phyloP scores from a whole-genome alignment of 2,113 vertebrate genomes.

The Galemys pyrenaicus region DNA sequence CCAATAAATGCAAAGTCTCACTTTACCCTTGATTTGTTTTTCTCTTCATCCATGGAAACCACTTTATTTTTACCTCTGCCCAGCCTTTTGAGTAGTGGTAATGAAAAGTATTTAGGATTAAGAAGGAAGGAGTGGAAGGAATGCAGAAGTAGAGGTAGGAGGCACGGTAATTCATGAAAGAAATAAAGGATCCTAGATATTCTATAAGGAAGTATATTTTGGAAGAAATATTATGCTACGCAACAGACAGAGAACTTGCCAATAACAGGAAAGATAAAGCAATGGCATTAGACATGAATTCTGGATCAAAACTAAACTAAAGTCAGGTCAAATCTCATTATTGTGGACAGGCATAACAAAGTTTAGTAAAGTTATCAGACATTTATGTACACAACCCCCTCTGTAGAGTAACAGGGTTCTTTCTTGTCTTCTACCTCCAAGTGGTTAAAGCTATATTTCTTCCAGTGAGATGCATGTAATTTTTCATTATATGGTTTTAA shows the following conservation, averaged over 20 bases:
- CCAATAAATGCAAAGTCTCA: conserved; percentile 8
- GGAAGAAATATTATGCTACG: not conserved
- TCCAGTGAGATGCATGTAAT: conserved; percentile 48
- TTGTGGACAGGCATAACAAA: not conserved
- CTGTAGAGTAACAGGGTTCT: not conserved
- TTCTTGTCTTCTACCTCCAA: conserved; percentile 16
- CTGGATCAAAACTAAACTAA: not conserved
- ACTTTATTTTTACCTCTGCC: not conserved
- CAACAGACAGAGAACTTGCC: not conserved
- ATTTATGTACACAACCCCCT: not conserved
- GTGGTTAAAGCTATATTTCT: conserved; percentile 69
- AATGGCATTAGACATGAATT: not conserved
- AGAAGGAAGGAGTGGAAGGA: not conserved
- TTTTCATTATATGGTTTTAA: conserved; percentile 78
- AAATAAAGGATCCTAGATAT: not conserved
- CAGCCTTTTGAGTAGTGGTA: not conserved
- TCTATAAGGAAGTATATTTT: not conserved
- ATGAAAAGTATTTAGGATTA: not conserved
- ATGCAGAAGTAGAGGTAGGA: not conserved
- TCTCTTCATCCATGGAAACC: not conserved
- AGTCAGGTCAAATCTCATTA: not conserved
- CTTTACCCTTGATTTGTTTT: not conserved
- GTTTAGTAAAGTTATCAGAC: not conserved
- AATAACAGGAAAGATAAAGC: not conserved
- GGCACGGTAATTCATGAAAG: not conserved